phyloP scores from a whole-genome alignment of 2,113 vertebrate genomes.

The Aegotheles bennettii region DNA sequence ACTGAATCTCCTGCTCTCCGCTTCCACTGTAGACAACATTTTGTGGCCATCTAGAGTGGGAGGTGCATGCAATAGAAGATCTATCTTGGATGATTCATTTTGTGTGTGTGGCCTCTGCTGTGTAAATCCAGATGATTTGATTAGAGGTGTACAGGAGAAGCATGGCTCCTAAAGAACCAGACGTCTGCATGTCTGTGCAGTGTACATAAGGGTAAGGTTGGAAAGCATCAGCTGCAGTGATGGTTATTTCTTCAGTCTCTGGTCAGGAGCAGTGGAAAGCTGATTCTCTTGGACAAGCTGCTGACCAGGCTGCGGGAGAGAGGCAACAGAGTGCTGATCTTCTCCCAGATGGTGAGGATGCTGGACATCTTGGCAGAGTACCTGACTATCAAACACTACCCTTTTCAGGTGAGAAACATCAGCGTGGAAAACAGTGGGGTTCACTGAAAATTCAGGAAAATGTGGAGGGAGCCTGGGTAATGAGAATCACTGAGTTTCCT shows the following conservation, averaged over 20 bases:
- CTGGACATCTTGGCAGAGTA: conserved; percentile 97
- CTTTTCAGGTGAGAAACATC: conserved; percentile 85
- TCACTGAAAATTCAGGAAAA: background rate
- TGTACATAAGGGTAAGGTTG: background rate
- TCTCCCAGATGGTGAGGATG: conserved; percentile 99
- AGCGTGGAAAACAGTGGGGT: background rate
- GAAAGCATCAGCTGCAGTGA: conserved; percentile 8
- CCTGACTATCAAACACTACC: conserved; percentile 89
- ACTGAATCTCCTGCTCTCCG: background rate
- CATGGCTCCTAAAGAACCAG: background rate
- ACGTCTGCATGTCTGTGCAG: background rate
- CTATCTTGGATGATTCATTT: background rate
- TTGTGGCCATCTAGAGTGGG: background rate
- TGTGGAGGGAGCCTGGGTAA: background rate
- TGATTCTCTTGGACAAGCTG: conserved; percentile 95
- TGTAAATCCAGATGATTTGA: background rate
- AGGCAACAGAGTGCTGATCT: conserved; percentile 96
- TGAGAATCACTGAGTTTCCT: background rate
- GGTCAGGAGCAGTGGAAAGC: conserved; percentile 93
- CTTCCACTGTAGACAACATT: background rate
- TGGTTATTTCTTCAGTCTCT: conserved; percentile 75
- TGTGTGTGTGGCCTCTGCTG: background rate
- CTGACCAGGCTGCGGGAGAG: conserved; percentile 90
- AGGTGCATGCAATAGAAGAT: background rate
- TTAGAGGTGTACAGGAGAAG: background rate